Percentiles rank a stretch among this genome's conserved stretches.
Evolutionary conservation across 2,797 vertebrate species (phyloP).

Genomic region (Cirrhinus mrigala): DNA sequence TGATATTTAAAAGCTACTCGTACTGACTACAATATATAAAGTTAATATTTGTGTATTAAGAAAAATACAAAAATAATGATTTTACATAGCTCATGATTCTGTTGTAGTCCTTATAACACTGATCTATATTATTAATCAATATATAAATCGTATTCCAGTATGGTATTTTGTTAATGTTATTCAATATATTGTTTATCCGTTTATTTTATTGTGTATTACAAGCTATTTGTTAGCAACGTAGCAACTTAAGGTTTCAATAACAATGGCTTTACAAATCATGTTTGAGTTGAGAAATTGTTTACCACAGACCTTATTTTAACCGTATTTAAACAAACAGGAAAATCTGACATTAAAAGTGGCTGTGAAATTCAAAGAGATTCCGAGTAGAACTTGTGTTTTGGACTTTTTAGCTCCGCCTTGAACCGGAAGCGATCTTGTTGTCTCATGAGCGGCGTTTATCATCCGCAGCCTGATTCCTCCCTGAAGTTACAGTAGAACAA

Average conservation of each 20-base stretch:
- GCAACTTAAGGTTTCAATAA: no score
- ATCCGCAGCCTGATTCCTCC: constrained; percentile 21
- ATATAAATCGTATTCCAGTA: background rate
- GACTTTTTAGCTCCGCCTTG: background rate
- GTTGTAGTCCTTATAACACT: background rate
- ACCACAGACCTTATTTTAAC: background rate
- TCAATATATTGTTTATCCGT: background rate
- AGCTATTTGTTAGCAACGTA: no score
- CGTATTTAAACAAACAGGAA: background rate
- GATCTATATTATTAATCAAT: background rate
- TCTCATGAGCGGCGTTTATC: constrained; percentile 41
- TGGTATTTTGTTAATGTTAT: no score
- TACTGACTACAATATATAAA: no score
- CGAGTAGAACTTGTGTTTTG: background rate
- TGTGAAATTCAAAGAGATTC: background rate
- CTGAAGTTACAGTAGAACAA: constrained; percentile 31
- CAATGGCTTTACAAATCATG: no score
- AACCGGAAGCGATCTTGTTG: constrained; percentile 27
- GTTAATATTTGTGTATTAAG: background rate
- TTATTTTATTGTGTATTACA: background rate
- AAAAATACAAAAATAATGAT: background rate
- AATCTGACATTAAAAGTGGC: background rate
- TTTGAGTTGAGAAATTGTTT: background rate
- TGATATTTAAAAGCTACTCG: background rate
- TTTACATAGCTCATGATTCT: background rate